Conservation (phyloP, 2,888 invertebrate genomes). For the Erebia aethiops region DNA sequence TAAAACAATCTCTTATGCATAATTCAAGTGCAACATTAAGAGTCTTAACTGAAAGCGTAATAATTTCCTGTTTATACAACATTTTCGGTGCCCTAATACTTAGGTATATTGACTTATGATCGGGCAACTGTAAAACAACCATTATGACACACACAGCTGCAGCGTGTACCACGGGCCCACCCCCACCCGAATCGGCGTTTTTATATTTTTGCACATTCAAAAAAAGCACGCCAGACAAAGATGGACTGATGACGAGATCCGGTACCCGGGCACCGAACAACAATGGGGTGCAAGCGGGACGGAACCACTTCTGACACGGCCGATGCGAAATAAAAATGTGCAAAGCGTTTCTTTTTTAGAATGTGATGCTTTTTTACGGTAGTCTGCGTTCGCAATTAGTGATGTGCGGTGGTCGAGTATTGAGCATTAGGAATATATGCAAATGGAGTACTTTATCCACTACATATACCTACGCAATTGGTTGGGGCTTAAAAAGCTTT, state of each 20-base stretch:
- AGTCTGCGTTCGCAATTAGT: constrained; percentile 83
- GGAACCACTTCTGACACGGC: constrained; percentile 73
- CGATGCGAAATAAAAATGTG: constrained; percentile 80
- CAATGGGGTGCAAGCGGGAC: constrained; percentile 77
- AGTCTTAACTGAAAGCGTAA: constrained; percentile 17
- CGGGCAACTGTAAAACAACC: constrained; percentile 79
- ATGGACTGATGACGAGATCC: constrained; percentile 79
- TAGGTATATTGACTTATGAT: constrained; percentile 73
- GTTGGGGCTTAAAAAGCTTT: constrained; percentile 60
- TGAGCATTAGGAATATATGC: constrained; percentile 72
- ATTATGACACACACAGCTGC: constrained; percentile 76
- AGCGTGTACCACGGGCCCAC: constrained; percentile 55
- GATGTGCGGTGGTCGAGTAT: constrained; percentile 75
- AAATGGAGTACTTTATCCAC: constrained; percentile 53
- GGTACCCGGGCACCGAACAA: constrained; percentile 52
- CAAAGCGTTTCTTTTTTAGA: constrained; percentile 78
- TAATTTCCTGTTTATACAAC: constrained; percentile 40
- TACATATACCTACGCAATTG: constrained; percentile 33
- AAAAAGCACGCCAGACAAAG: constrained; percentile 80
- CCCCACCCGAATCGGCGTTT: constrained; percentile 77
- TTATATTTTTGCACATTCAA: constrained; percentile 82
- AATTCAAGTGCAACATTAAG: constrained; percentile 15
- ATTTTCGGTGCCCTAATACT: constrained; percentile 43
- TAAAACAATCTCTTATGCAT: constrained; percentile 27
- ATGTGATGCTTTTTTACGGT: constrained; percentile 81